A percentile compares a stretch with the other conserved stretches of the same genome.
Evolutionary conservation across 1,140 invertebrate species (phyloP).

Genomic region (Danaus plexippus): DNA sequence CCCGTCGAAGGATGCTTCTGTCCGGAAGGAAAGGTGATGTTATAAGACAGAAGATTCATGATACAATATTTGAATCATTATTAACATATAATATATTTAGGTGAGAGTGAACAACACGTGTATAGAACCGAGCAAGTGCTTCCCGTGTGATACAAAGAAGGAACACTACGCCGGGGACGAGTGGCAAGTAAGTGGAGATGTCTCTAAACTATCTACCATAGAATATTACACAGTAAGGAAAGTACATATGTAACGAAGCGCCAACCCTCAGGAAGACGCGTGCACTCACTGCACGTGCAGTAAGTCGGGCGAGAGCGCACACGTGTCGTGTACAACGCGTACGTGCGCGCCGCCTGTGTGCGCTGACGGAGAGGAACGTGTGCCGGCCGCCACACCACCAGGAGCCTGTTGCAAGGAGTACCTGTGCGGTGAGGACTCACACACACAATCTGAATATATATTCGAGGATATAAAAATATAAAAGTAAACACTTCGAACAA

Average conservation of each 20-base stretch:
- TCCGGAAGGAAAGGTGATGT: constrained; percentile 75
- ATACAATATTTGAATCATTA: background rate
- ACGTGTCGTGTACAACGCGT: constrained; percentile 72
- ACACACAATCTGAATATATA: background rate
- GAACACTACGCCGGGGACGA: constrained; percentile 74
- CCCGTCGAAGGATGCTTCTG: constrained; percentile 88
- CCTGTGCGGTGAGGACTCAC: constrained; percentile 73
- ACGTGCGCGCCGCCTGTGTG: constrained; percentile 75
- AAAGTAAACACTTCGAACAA: constrained; percentile 5
- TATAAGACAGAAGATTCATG: background rate
- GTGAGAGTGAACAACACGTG: constrained; percentile 75
- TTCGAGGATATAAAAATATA: background rate
- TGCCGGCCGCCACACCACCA: constrained; percentile 67
- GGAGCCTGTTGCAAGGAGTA: constrained; percentile 80
- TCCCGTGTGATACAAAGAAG: constrained; percentile 77
- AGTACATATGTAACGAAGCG: background rate
- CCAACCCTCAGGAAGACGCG: constrained; percentile 69
- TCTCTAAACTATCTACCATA: background rate
- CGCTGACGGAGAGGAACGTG: constrained; percentile 67
- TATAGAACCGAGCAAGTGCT: constrained; percentile 73
- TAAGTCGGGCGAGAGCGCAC: constrained; percentile 37
- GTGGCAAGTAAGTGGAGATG: constrained; percentile 65
- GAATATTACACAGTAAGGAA: no score
- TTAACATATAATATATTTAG: constrained; percentile 32
- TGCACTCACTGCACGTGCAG: constrained; percentile 85